These are phyloP conservation scores for Cosmia trapezina DNA, from an alignment of 2,888 invertebrate genomes.

Conservation along the genomic window DNA sequence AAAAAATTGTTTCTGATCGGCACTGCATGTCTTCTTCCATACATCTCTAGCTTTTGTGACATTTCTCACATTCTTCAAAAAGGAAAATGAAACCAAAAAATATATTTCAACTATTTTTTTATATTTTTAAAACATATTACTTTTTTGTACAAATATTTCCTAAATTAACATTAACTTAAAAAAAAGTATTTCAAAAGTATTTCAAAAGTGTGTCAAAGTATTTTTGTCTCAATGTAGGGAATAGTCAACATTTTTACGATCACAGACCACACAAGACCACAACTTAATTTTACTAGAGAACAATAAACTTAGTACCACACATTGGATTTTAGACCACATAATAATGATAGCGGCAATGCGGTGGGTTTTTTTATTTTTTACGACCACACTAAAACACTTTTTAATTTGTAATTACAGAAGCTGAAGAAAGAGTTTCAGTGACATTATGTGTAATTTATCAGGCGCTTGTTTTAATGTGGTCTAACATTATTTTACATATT, in stretches of 20 bases:
- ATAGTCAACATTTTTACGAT: conserved; percentile 23
- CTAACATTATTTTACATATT: background rate
- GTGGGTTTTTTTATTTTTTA: conserved; percentile 23
- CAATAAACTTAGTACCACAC: conserved; percentile 8
- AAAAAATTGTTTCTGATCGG: too few species aligned
- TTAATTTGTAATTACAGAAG: background rate
- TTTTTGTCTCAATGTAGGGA: conserved; percentile 9
- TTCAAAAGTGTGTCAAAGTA: too few species aligned
- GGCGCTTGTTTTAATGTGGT: background rate
- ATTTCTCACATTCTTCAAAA: background rate
- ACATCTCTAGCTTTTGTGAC: background rate
- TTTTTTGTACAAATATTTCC: conserved; percentile 46
- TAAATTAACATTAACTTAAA: conserved; percentile 29
- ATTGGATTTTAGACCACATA: conserved; percentile 38
- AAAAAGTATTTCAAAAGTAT: too few species aligned
- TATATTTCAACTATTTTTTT: conserved; percentile 9
- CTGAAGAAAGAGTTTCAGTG: background rate
- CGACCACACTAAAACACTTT: conserved; percentile 4
- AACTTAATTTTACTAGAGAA: conserved; percentile 15
- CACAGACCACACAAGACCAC: conserved; percentile 22
- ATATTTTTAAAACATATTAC: conserved; percentile 14
- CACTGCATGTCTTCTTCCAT: too few species aligned
- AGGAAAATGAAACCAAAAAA: conserved; percentile 22
- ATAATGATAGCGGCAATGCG: conserved; percentile 19
- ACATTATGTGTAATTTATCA: background rate